Evolutionary conservation across 2,797 vertebrate genomes (phyloP).

Genomic region (Paguma larvata): DNA sequence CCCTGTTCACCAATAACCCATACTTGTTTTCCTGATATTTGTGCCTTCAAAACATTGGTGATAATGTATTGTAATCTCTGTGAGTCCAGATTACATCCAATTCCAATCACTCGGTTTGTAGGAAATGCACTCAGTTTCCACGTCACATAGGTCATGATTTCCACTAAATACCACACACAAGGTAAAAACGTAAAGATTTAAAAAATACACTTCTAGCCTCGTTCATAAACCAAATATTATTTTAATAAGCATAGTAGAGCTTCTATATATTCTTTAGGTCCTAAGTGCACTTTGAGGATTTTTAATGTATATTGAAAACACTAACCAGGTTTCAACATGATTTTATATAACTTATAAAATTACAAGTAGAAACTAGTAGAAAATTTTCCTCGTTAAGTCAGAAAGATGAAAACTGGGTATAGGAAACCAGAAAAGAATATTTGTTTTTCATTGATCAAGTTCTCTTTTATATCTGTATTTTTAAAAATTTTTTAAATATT

Average conservation of each 20-base stretch:
- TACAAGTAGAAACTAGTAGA: constrained; percentile 4
- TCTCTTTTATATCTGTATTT: background rate
- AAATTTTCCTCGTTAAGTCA: constrained; percentile 14
- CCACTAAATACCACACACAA: constrained; percentile 90
- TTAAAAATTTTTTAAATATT: too few relatives aligned
- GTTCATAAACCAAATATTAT: constrained; percentile 44
- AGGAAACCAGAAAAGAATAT: constrained; percentile 42
- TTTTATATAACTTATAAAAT: constrained; percentile 42
- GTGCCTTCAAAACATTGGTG: constrained; percentile 90
- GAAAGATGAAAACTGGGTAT: background rate
- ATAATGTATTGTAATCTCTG: constrained; percentile 93
- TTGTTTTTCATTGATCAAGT: constrained; percentile 42
- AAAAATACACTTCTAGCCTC: background rate
- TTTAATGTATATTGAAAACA: constrained; percentile 40
- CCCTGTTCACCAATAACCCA: constrained; percentile 97
- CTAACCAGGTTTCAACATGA: constrained; percentile 3
- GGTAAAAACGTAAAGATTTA: constrained; percentile 61
- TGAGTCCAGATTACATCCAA: constrained; percentile 97
- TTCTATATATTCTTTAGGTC: constrained; percentile 24
- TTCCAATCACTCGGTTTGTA: constrained; percentile 93
- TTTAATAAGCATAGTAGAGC: constrained; percentile 9
- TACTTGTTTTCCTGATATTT: constrained; percentile 90
- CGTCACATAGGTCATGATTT: constrained; percentile 96
- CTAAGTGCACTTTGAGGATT: background rate
- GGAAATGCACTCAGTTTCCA: constrained; percentile 97